Conservation (phyloP, 2,888 invertebrate genomes). For the Eupithecia vulgata region DNA sequence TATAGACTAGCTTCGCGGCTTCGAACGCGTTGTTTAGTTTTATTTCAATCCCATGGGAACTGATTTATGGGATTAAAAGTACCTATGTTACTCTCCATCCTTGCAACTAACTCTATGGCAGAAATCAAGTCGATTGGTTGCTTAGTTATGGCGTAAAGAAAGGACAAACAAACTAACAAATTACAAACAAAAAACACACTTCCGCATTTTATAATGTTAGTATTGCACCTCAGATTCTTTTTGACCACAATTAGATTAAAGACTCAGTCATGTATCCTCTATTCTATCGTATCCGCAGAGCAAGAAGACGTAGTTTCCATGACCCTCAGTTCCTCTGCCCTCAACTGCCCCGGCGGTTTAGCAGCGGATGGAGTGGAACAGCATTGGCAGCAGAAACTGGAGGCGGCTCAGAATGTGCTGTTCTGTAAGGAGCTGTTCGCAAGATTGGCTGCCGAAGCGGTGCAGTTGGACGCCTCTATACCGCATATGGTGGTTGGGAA, state of each 20-base stretch:
- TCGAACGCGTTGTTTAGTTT: no score
- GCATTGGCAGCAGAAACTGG: constrained; percentile 98
- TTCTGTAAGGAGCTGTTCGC: constrained; percentile 98
- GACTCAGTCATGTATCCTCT: background rate
- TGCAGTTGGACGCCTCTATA: constrained; percentile 95
- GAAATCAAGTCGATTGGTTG: no score
- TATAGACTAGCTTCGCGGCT: no score
- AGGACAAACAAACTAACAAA: no score
- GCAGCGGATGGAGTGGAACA: constrained; percentile 86
- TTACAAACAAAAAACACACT: no score
- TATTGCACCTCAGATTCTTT: no score
- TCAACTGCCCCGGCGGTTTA: constrained; percentile 86
- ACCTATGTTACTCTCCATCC: no score
- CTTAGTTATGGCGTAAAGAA: no score
- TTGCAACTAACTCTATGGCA: no score
- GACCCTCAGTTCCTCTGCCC: constrained; percentile 90
- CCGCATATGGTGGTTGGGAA: constrained; percentile 99
- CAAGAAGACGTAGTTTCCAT: constrained; percentile 95
- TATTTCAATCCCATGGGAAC: no score
- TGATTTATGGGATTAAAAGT: no score
- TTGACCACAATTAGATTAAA: background rate
- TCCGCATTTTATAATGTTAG: no score
- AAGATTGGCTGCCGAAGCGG: constrained; percentile 96
- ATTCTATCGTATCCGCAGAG: constrained; percentile 79
- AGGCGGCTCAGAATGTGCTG: constrained; percentile 97